Evolutionary conservation across 2,113 vertebrate genomes (phyloP), one percentile per base, ranked within the genome.

Genomic region (Pseudorasbora parva): DNA sequence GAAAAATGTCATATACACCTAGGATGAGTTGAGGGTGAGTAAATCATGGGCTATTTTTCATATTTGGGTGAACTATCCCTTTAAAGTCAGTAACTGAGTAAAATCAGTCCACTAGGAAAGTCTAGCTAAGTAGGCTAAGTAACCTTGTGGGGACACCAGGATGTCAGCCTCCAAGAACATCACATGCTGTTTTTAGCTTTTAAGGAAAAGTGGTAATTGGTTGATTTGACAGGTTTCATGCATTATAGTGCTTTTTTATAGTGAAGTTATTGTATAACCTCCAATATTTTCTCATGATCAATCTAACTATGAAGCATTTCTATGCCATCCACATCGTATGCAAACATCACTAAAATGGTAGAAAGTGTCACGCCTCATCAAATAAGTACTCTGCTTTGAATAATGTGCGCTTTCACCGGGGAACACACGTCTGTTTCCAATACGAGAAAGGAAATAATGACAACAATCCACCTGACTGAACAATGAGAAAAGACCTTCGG

Each of bases 381-480:
- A 84, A 76, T n/a, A 73, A 64, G 14, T 5, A 45, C 41, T 75
- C 41, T 64, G 27, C 72, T 64, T 64, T 83, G 9, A 83, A 49
- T 66, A 77, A 75, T 72, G 59, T 62, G 82, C 30, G 72, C 78
- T 79, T 79, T 79, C 59, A 66, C 59, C 1, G n/a, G 47, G 19
- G 47, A 51, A 51, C 15, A 21, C 15, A 4, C 8, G 62, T 41
- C n/a, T 69, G 43, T 68, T 78, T 77, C 64, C 82, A 23, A 51
- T 76, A 77, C 17, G 21, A 68, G 59, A 17, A 4, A 66, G 14
- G 10, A 75, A 68, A 66, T 84, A 78, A 84, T 84, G 21, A 84
- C 82, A 76, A 49, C 30, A 77, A 69, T 68, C 64, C 82, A 77
- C 82, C 43, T 41, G 81, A 45, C 43, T 73, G 45, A 74, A 59